Base-by-base conservation (phyloP, 2,888 invertebrate species). In the Troides aeacus region DNA sequence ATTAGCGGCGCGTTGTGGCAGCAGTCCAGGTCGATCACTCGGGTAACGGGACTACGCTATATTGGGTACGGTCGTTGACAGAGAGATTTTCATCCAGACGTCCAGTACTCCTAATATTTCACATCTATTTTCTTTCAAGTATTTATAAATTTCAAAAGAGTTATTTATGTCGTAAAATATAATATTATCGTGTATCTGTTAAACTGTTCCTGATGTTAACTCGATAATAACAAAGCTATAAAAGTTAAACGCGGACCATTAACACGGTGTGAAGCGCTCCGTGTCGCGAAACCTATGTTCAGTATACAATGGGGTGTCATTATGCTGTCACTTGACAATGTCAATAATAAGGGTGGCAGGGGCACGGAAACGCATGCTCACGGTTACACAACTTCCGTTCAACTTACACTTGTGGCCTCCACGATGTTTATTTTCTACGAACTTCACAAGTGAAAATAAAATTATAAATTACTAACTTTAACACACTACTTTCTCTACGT, bases 11-110 rank as follows among this genome's bases (percentile, higher is more conserved):
- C 84, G 87, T 82, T 81, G 84, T 89, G 90, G 90, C 91, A 89
- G 83, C 81, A 87, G 88, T 88, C 90, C 90, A 90, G 89, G 85
- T 89, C 88, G 90, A 90, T 89, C 91, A 90, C 86, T 90, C 88
- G 89, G 88, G 84, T 88, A 91, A 87, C 89, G 87, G 88, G 84
- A 84, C 80, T 84, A 77, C 81, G 85, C 88, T 88, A 85, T 88
- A 90, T 88, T 84, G 84, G 86, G 83, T 81, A 81, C 82, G 90
- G 88, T 90, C 90, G 87, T 90, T 91, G 90, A 90, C 92, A 86
- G 87, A 76, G 78, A 74, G 76, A 82, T 84, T 70, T 53, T n/a
- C 6, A 18, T n/a, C 53, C 15, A 53, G 53, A 1, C 53, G 6
- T 53, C 18, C 18, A 53, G 18, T 10, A 18, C n/a, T 6, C 18